Conservation (phyloP, 2,888 invertebrate species). For the Eueremaeus valkanovi region DNA sequence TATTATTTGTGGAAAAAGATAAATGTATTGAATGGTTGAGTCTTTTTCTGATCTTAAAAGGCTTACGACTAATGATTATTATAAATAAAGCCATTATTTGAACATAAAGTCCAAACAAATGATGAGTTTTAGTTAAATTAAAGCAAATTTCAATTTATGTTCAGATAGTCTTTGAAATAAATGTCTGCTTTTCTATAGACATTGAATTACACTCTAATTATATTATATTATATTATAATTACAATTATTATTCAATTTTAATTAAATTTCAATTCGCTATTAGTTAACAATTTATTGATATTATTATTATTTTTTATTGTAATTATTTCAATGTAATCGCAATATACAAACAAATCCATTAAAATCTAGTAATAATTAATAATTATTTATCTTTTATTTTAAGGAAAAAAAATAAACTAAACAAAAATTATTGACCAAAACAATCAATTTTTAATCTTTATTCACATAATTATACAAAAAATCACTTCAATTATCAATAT, state of each 20-base stretch:
- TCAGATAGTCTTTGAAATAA: not conserved
- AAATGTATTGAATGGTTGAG: not conserved
- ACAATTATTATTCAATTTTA: not conserved
- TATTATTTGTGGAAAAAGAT: not conserved
- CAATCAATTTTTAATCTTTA: no score
- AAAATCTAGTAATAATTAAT: not conserved
- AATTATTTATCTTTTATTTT: not conserved
- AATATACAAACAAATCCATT: not conserved
- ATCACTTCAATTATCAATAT: no score
- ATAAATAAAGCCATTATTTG: not conserved
- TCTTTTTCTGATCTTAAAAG: not conserved
- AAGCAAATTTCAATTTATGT: not conserved
- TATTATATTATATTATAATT: no score
- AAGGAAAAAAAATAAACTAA: no score
- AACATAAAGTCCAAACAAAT: slow-evolving; percentile 11
- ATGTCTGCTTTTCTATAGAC: not conserved
- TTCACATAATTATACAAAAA: no score
- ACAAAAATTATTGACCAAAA: no score
- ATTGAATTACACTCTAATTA: slow-evolving; percentile 17
- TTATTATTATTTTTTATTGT: not conserved
- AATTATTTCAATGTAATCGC: slow-evolving; percentile 2
- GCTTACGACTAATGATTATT: not conserved
- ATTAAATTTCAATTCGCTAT: not conserved
- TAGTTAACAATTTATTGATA: slow-evolving; percentile 1
- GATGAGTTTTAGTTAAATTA: not conserved